phyloP scores from a whole-genome alignment of 1,140 invertebrate genomes.

The Uloborus diversus region DNA sequence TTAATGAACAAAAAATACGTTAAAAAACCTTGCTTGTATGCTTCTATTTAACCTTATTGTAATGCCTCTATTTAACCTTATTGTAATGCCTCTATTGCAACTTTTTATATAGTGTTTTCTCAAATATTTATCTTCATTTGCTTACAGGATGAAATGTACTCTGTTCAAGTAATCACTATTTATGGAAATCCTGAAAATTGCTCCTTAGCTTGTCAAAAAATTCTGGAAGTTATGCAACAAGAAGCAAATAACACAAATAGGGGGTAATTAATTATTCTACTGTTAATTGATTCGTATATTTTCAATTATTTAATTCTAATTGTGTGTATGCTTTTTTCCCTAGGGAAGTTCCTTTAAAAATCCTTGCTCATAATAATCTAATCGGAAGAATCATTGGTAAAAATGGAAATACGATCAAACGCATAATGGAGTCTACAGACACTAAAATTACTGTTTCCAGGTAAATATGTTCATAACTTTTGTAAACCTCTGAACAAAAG shows the following conservation, averaged over 20 bases:
- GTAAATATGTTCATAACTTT: not conserved
- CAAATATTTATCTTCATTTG: not conserved
- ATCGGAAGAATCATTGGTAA: slow-evolving; percentile 98
- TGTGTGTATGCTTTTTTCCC: no score
- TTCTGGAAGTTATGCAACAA: slow-evolving; percentile 95
- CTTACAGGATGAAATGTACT: slow-evolving; percentile 57
- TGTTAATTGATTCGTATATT: no score
- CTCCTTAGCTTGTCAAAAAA: slow-evolving; percentile 93
- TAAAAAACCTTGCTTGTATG: no score
- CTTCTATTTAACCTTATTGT: no score
- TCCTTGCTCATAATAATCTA: slow-evolving; percentile 95
- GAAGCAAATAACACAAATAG: slow-evolving; percentile 93
- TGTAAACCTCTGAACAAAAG: no score
- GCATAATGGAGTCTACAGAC: slow-evolving; percentile 97
- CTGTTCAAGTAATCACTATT: slow-evolving; percentile 84
- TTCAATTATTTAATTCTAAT: no score
- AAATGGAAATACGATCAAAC: slow-evolving; percentile 90
- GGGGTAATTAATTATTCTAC: slow-evolving; percentile 76
- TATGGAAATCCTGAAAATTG: slow-evolving; percentile 97
- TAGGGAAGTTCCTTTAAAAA: slow-evolving; percentile 92
- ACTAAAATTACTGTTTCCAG: slow-evolving; percentile 67
- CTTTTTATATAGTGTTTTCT: not conserved
- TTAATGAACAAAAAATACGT: no score
- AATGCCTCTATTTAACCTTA: no score
- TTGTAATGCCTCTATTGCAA: no score